A percentile compares a stretch with the other conserved stretches of the same genome.
phyloP scores from a whole-genome alignment of 1,140 invertebrate species.

The Caligus rogercresseyi region DNA sequence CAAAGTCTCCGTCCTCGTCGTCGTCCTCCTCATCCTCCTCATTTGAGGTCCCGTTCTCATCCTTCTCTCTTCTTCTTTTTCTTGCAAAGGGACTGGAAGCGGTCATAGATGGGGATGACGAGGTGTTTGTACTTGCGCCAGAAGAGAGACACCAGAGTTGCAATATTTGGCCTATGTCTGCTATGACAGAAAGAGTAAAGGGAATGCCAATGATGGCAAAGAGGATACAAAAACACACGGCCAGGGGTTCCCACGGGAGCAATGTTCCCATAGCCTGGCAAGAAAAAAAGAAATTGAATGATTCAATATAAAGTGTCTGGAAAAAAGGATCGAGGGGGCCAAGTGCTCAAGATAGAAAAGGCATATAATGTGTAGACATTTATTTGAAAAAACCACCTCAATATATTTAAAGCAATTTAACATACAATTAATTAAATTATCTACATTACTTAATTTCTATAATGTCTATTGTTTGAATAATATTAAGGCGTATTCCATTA shows the following conservation, averaged over 20 bases:
- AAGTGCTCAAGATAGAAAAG: too few species aligned
- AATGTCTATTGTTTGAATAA: too few species aligned
- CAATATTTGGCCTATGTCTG: slow-evolving; percentile 71
- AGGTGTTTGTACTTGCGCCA: slow-evolving; percentile 14
- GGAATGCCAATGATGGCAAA: slow-evolving; percentile 86
- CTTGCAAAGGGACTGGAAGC: slow-evolving; percentile 5
- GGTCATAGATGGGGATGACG: slow-evolving; percentile 20
- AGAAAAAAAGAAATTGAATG: slow-evolving; percentile 20
- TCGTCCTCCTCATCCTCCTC: neutral
- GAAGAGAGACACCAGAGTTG: slow-evolving; percentile 42
- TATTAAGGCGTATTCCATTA: too few species aligned
- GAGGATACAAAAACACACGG: slow-evolving; percentile 67
- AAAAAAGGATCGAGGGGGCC: neutral
- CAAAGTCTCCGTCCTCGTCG: neutral
- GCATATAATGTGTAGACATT: too few species aligned
- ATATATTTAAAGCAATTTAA: too few species aligned
- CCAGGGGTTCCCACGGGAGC: slow-evolving; percentile 69
- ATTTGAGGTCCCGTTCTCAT: neutral
- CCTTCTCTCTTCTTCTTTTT: neutral
- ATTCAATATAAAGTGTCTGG: neutral
- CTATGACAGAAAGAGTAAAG: slow-evolving; percentile 74
- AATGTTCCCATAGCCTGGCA: slow-evolving; percentile 82
- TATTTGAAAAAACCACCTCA: too few species aligned
- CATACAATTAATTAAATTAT: too few species aligned
- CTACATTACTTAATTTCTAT: too few species aligned